Base-by-base conservation (phyloP, 1,140 invertebrate genomes). In the Drosophila ogumai region DNA sequence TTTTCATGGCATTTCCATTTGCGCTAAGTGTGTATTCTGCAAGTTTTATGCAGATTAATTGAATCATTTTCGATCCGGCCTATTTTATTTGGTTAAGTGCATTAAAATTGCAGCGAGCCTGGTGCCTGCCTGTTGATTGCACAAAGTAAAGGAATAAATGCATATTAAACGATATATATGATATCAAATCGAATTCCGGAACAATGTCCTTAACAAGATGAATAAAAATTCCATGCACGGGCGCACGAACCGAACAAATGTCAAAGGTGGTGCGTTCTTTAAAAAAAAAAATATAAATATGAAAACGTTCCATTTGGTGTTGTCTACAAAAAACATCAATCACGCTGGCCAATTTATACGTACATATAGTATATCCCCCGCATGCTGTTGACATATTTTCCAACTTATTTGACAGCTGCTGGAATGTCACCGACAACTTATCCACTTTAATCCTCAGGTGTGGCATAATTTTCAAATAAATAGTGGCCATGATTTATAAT, bases 351-450 rank as follows among this genome's bases (percentile, higher is more conserved):
- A 76, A 81, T 80, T 84, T 82, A 74, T 67, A 28, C 59, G n/a
- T 36, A 43, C 25, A 32, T 28, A 31, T 8, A 32, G 22, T 3
- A 6, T 6, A 28, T 25, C 10, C n/a, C 43, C 60, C 40, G 38
- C 64, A 49, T 75, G 68, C 32, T 40, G 59, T 52, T 68, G 81
- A 85, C 76, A 81, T 43, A 54, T 63, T 81, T 74, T 79, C 47
- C 36, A 50, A 50, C 67, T 72, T 58, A 72, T 59, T 73, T 81
- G 81, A 85, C 81, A 84, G 58, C 52, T 72, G 65, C 67, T 63
- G 60, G 57, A 50, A 80, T 64, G 49, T 57, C 63, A 17, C 43
- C 61, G 72, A 81, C 57, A 56, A 60, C 68, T 73, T 73, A 81
- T 73, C 59, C 72, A 55, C 60, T 72, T 76, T 58, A 73, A 63